Evolutionary conservation across 2,888 invertebrate species (phyloP).

Genomic region (Synanthedon tipuliformis): DNA sequence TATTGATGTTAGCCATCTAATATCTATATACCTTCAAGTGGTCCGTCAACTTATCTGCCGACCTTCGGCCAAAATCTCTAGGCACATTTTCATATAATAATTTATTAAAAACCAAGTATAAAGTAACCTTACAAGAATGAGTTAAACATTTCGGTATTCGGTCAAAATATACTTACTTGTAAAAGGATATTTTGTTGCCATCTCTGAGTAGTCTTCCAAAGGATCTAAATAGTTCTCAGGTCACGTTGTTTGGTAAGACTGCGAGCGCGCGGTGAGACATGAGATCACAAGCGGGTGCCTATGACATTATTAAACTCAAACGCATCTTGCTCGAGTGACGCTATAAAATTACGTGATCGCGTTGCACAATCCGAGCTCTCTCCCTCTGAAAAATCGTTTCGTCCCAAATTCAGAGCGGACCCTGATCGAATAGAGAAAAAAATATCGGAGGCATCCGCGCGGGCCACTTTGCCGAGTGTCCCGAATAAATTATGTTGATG

Average conservation of each 20-base stretch:
- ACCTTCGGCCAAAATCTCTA: no score
- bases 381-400: slow-evolving; percentile 44
- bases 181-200: background rate
- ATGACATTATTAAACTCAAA: slow-evolving; percentile 62
- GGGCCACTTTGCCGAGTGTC: slow-evolving; percentile 42
- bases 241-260: slow-evolving; percentile 4
- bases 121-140: no score
- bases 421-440: slow-evolving; percentile 50
- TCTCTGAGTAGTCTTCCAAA: background rate
- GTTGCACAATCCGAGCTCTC: slow-evolving; percentile 40
- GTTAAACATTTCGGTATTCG: no score
- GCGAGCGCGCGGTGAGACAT: slow-evolving; percentile 8
- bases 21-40: no score
- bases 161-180: background rate
- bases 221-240: background rate
- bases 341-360: slow-evolving; percentile 61
- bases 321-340: slow-evolving; percentile 54
- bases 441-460: slow-evolving; percentile 36
- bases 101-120: no score
- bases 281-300: slow-evolving; percentile 23
- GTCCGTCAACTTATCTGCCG: no score
- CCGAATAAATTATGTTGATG: slow-evolving; percentile 64
- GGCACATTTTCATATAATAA: no score
- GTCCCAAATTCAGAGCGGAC: slow-evolving; percentile 41
- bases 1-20: no score